Base-by-base conservation (phyloP, 2,113 vertebrate genomes). In the Menidia beryllina region DNA sequence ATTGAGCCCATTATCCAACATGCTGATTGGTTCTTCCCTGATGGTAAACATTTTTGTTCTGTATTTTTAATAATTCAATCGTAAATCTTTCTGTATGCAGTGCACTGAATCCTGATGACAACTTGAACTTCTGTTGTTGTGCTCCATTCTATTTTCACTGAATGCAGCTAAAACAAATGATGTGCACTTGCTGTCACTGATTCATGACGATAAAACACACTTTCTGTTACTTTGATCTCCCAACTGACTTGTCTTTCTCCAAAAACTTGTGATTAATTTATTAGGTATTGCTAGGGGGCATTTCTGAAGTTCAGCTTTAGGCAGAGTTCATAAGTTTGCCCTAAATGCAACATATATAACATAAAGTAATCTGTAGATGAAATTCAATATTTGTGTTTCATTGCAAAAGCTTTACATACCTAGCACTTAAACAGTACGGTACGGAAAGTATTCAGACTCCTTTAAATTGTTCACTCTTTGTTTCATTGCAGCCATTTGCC, bases 1-100 rank as follows among this genome's bases (percentile, higher is more conserved):
- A 97, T 99, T 2, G 97, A 99, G 56, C 97, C 96, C 24, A 96
- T 99, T 20, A 97, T 99, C 73, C 96, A 97, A 85, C 98, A 99
- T 0, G 96, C 96, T 0, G 94, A 96, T 84, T 99, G 97, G 97
- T 99, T 99, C 93, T 99, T 99, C 84, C 96, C 96, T 36, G 98
- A 94, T 77, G 98, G 98, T 99, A 91, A 65, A 41, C 21, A 36
- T 43, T 8, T 68, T n/a, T 64, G 2, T 50, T n/a, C n/a, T 61
- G 2, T 63, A 25, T 71, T 57, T 54, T 9, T n/a, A 48, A 4
- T 21, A 52, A 55, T 60, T 48, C 36, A 1, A 38, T n/a, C 23
- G n/a, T n/a, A n/a, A n/a, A n/a, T 30, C 13, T 64, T 2, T 70
- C 3, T 6, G 1, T 25, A n/a, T 39, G 38, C 5, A 30, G n/a